Conservation (phyloP, 2,113 vertebrate genomes). For the Corythornis madagascariensis region DNA sequence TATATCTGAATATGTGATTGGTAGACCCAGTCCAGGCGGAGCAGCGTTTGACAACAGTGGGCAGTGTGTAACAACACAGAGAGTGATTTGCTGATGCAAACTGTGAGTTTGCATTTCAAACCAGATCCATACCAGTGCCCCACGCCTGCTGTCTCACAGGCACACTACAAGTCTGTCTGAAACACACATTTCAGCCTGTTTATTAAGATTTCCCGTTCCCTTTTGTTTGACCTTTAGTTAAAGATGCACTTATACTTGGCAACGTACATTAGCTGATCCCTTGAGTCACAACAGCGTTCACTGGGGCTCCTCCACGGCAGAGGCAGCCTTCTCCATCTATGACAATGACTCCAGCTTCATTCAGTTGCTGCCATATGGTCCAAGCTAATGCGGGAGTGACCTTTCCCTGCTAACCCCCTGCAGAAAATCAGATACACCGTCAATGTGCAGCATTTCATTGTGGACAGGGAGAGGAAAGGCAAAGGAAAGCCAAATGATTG, state of each 20-base stretch:
- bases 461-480: neutral
- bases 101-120: neutral
- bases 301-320: neutral
- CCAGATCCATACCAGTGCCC: neutral
- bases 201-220: neutral
- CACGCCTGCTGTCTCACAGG: neutral
- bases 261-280: accelerated
- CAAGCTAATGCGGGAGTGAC: neutral
- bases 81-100: neutral
- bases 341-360: neutral
- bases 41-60: neutral
- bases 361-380: neutral
- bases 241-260: neutral
- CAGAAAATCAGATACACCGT: conserved; percentile 5
- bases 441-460: neutral
- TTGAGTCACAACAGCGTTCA: neutral
- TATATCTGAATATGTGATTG: neutral
- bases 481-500: neutral
- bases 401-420: conserved; percentile 26
- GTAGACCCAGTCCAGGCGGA: neutral
- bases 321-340: neutral
- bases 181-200: neutral
- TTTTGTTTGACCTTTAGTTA: conserved; percentile 11
- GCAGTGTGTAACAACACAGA: neutral
- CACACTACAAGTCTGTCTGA: neutral